Base-by-base conservation (phyloP, 1,140 invertebrate species). In the Drosophila jambulina region DNA sequence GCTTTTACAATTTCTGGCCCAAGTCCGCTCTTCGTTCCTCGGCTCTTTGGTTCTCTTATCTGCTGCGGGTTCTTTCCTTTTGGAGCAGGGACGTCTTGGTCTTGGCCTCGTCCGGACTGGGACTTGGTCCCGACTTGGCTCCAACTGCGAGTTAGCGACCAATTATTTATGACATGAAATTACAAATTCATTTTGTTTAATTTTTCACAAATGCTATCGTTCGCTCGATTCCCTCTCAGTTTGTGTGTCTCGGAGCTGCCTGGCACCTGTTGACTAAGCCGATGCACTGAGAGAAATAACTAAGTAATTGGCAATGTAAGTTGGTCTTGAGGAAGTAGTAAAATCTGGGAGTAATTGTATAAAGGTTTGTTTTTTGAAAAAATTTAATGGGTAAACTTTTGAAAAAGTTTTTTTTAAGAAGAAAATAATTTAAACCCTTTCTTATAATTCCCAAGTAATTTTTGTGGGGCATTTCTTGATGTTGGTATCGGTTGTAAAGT, bases 101-200 rank as follows among this genome's bases (percentile, higher is more conserved):
- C 48, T 21, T 12, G 59, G 40, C 49, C 36, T 36, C 59, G 36
- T 68, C 45, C 51, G 38, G 29, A 48, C 48, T 49, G 42, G 60
- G 63, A 60, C 78, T 63, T 62, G 56, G 56, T 53, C 77, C 53
- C 38, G 23, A 27, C 46, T 57, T 78, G 27, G 69, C 63, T 67
- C 54, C 74, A 85, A 74, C 78, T 42, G 76, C 65, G 60, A 85
- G 84, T 92, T 88, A 92, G 91, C 71, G 91, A 60, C 81, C 91
- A 92, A 92, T 92, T 92, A 92, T 92, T 92, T 92, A 92, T 92
- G 91, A 92, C 91, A 92, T 91, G 81, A 92, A 92, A 92, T 92
- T 92, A 92, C 91, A 91, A 92, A 92, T 91, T 91, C 91, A 92
- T 92, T 92, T 92, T 91, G 91, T 84, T 92, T 82, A 91, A 92